Percentiles rank a stretch among this genome's conserved stretches.
These are phyloP conservation scores for Platyscapa corneri DNA, from an alignment of 1,140 invertebrate species.

Conservation along the genomic window DNA sequence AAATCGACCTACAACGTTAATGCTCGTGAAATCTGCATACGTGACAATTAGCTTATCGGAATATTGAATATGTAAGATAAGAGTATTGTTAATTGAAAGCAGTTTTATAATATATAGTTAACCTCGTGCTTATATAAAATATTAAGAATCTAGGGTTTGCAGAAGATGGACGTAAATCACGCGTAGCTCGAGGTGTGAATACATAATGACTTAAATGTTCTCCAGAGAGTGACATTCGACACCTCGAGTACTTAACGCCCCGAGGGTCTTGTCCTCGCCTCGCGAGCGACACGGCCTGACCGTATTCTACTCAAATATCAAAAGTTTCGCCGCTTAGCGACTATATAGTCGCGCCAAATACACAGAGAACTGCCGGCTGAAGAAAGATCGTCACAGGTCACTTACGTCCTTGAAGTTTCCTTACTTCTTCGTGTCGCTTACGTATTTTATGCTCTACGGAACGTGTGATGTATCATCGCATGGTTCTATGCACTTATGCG, in stretches of 20 bases:
- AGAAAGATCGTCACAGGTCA: slow-evolving; percentile 34
- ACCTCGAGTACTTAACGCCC: slow-evolving; percentile 53
- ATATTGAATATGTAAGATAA: slow-evolving; percentile 23
- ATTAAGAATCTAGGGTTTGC: slow-evolving; percentile 9
- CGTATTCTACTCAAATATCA: slow-evolving; percentile 58
- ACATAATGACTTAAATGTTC: slow-evolving; percentile 58
- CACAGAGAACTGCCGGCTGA: background rate
- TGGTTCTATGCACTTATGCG: background rate
- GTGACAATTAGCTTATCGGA: background rate
- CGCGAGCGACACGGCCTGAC: slow-evolving; percentile 21
- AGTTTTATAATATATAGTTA: background rate
- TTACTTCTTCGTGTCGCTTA: background rate
- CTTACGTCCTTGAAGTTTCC: background rate
- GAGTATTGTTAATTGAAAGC: slow-evolving; percentile 21
- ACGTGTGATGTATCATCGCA: background rate
- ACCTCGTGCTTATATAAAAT: slow-evolving; percentile 23
- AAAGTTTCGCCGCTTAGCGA: slow-evolving; percentile 53
- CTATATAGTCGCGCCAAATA: background rate
- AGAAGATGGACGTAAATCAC: slow-evolving; percentile 41
- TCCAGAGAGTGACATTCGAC: slow-evolving; percentile 59
- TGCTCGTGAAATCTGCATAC: background rate
- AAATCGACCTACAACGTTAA: background rate
- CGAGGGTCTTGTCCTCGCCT: slow-evolving; percentile 52
- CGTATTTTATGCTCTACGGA: background rate
- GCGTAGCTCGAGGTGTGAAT: slow-evolving; percentile 50